Base-by-base conservation (phyloP, 2,797 vertebrate species). In the Heterohyrax brucei region DNA sequence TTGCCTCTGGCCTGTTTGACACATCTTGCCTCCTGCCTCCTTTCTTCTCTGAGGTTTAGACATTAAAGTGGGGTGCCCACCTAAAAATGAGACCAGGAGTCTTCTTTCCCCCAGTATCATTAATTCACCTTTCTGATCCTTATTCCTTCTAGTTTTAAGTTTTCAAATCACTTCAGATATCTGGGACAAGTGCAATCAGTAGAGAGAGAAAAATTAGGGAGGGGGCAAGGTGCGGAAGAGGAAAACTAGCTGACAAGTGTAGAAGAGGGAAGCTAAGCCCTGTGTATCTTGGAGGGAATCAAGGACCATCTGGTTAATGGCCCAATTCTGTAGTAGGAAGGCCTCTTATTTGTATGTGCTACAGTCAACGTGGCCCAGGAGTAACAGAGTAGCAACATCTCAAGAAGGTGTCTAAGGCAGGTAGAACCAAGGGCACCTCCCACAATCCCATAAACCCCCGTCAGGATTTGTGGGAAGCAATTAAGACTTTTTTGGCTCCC, bases 81-180 rank as follows among this genome's bases (percentile, higher is more conserved):
- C 33, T 79, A 70, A 79, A 3, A 10, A 28, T 1, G 48, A 26
- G 10, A 92, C 50, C 1, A 84, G 68, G 48, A 62, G 44, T 92
- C 28, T 82, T 85, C 24, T 48, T 82, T 16, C 30, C 56, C 53
- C 56, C 7, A 2, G 59, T 59, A 84, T 30, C 66, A 30, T 16
- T 72, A 59, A 66, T 5, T 83, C n/a, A 75, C 26, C 6, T 13
- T 62, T 87, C 13, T 66, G 44, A 70, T 75, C 44, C 59, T 18
- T 28, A 24, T 78, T 9, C 50, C 62, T 81, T 91, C 76, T 26
- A 66, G 24, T 64, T 87, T 87, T 84, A 89, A 61, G 19, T 92
- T 89, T 79, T 89, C 64, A 87, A 81, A 68, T 85, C 76, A 76
- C 61, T 94, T 6, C 12, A 70, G 39, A 33, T 46, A 80, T 16